Evolutionary conservation across 2,797 vertebrate species (phyloP).

Genomic region (Adrianichthys oophorus): DNA sequence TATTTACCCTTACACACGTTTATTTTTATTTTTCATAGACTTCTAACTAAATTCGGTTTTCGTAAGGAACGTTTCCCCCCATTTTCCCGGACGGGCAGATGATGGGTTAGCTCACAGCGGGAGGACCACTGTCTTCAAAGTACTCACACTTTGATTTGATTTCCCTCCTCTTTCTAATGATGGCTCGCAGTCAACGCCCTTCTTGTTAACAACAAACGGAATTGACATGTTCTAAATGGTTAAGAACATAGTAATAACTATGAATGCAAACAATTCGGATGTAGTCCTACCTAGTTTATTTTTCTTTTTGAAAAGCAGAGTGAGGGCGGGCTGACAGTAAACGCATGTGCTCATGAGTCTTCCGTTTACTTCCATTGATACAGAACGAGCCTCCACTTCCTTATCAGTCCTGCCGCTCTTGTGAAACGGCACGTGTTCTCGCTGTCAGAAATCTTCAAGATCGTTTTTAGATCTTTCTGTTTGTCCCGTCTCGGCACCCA

Average conservation of each 20-base stretch:
- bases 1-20: not conserved
- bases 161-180: not conserved
- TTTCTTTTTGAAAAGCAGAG: too few relatives aligned
- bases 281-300: too few relatives aligned
- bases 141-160: not conserved
- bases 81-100: not conserved
- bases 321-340: not conserved
- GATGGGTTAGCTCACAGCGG: conserved; percentile 28
- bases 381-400: not conserved
- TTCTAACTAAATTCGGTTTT: not conserved
- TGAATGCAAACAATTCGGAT: too few relatives aligned
- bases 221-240: too few relatives aligned
- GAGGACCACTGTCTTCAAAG: conserved; percentile 7
- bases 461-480: conserved; percentile 5
- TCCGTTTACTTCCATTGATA: not conserved
- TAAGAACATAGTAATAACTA: too few relatives aligned
- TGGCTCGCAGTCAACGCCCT: not conserved
- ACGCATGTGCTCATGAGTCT: not conserved
- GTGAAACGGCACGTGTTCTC: not conserved
- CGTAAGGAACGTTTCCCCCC: too few relatives aligned
- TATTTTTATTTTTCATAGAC: not conserved
- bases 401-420: not conserved
- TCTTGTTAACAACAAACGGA: too few relatives aligned
- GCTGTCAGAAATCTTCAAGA: conserved; percentile 4
- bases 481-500: not conserved